Base-by-base conservation (phyloP, 2,797 vertebrate species). In the Benthosema pterotum region DNA sequence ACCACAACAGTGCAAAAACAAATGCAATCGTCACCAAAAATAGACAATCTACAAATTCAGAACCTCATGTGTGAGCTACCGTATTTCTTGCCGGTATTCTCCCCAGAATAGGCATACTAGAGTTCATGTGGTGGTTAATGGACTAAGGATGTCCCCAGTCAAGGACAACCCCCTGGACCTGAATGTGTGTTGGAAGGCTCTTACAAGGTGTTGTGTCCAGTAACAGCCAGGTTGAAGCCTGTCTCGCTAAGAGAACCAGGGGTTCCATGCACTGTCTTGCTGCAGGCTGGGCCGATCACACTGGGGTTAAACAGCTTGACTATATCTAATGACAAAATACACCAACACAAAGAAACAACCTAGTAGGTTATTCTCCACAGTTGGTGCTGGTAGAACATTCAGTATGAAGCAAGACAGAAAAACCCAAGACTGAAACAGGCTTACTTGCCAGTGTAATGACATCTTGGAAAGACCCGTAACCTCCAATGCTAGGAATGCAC, bases 361-460 rank as follows among this genome's bases (percentile, higher is more conserved):
- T 14, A 32, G 19, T 2, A 5, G 2, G 0, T 0, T 15, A 42
- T 50, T 32, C n/a, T 48, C 22, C 7, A 16, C n/a, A 9, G 47
- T 17, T 16, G n/a, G n/a, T n/a, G 16, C 47, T 49, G 15, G 5
- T 49, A 9, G 14, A 61, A 46, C 17, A 42, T 0, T 9, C 32
- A 38, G 5, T 16, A 28, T 3, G 12, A 15, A 25, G 19, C 1
- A 47, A 13, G 52, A 42, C 15, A 45, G 38, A 19, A 18, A n/a
- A 14, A 0, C 57, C 14, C 0, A 42, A 16, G 28, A 66, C 53
- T 12, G 16, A 74, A 51, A 60, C 54, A 55, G 68, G 89, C 87
- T 83, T 91, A 95, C 94, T 95, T 82, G 93, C 90, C 79, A 95
- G 86, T 52, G 93, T 94, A 69, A 93, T 92, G 74, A 91, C 90